Conservation (phyloP, 2,888 invertebrate species). For the Alloplasta piceator region DNA sequence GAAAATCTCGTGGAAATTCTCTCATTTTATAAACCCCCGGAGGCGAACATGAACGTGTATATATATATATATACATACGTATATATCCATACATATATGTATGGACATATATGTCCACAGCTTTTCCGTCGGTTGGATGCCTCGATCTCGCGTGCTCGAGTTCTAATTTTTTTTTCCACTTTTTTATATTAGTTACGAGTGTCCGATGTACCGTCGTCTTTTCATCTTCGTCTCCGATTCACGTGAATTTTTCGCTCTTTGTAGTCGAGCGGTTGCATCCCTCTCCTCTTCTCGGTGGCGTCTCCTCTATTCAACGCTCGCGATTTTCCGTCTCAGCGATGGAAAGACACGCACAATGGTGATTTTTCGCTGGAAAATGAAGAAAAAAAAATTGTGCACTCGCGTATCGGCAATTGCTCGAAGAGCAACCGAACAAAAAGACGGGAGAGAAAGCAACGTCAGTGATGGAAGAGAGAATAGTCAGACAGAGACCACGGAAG, state of each 20-base stretch:
- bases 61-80: no score
- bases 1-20: constrained; percentile 33
- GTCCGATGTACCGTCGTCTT: constrained; percentile 33
- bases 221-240: constrained; percentile 50
- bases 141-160: background rate
- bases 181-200: constrained; percentile 26
- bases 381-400: constrained; percentile 18
- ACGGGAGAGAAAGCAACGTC: constrained; percentile 1
- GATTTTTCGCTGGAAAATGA: constrained; percentile 19
- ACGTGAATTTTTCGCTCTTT: constrained; percentile 27
- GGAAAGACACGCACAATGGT: background rate
- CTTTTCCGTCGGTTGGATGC: background rate
- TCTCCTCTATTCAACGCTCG: background rate
- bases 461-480: background rate
- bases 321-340: background rate
- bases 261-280: constrained; percentile 15
- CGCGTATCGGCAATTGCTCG: constrained; percentile 15
- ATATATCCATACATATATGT: no score
- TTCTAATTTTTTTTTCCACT: background rate
- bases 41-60: constrained; percentile 2
- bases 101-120: no score
- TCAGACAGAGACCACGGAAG: background rate
- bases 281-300: background rate
- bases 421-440: background rate
- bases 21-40: constrained; percentile 41